These are phyloP conservation scores for Neostethus bicornis DNA, from an alignment of 2,797 vertebrate species.

Conservation along the genomic window DNA sequence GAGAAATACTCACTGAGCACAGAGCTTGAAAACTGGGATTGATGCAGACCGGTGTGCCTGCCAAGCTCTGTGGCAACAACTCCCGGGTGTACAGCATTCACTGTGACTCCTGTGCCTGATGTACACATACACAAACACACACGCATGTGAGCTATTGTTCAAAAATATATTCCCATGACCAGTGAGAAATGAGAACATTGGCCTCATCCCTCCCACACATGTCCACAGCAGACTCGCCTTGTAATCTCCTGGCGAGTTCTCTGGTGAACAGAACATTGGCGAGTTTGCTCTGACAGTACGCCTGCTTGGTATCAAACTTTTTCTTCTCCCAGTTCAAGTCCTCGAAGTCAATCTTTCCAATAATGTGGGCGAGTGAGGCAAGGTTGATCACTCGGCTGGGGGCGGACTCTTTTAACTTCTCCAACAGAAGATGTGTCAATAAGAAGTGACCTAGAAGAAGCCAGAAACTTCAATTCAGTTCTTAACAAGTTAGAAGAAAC, in stretches of 20 bases:
- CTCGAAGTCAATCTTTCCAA: constrained; percentile 85
- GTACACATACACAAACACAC: constrained; percentile 36
- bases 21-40: constrained; percentile 81
- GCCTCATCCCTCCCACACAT: constrained; percentile 60
- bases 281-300: constrained; percentile 92
- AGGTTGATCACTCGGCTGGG: constrained; percentile 87
- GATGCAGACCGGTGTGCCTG: constrained; percentile 85
- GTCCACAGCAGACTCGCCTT: constrained; percentile 76
- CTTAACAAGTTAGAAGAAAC: background rate
- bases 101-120: constrained; percentile 83
- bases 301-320: constrained; percentile 86
- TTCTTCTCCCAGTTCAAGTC: constrained; percentile 88
- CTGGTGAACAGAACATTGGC: constrained; percentile 86
- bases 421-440: constrained; percentile 86
- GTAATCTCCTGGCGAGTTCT: constrained; percentile 84
- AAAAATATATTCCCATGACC: constrained; percentile 48
- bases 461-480: constrained; percentile 22
- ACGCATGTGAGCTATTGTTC: constrained; percentile 32
- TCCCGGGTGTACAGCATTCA: constrained; percentile 85
- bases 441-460: constrained; percentile 85
- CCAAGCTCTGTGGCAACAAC: constrained; percentile 86
- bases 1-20: constrained; percentile 77
- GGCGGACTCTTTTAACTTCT: constrained; percentile 84
- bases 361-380: constrained; percentile 85
- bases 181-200: constrained; percentile 53